Evolutionary conservation across 2,888 invertebrate species (phyloP), one percentile per base, ranked within the genome.

Genomic region (Pyrrhia umbra): DNA sequence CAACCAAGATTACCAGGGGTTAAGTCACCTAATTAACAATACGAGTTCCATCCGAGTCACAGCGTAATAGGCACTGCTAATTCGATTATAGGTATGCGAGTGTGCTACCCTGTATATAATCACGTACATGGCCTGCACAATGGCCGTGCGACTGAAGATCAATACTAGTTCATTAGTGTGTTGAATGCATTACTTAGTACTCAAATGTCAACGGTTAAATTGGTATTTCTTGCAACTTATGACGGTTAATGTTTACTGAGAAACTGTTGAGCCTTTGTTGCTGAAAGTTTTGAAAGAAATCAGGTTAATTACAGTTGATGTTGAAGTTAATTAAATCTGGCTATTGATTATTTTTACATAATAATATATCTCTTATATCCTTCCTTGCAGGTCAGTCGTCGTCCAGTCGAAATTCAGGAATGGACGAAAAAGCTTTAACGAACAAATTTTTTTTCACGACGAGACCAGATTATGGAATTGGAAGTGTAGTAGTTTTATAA

Each of bases 11-110:
- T 39, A 73, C 76, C 61, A 70, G 76, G 72, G 68, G 75, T 79
- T 82, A 79, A 73, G 75, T 68, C 67, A 57, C 68, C 77, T 84
- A 82, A 85, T 88, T 86, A 86, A 86, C 84, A 34, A 79, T 80
- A 75, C 71, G 64, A 79, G 77, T 71, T 73, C 78, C 68, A 79
- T 78, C 67, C 61, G 49, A 76, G 58, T 73, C 75, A 49, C 67
- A 61, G 69, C 66, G 60, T 68, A 78, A 75, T 68, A 77, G 76
- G 76, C 76, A 65, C 68, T 64, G 71, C 73, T 86, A 85, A 87
- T 83, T 85, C 79, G 84, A 85, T 87, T 86, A 85, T 78, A 80
- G 75, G 75, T 80, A 83, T 78, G 57, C 49, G 40, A 73, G 50
- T 60, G 54, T 54, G 30, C 58, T 46, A 46, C 58, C 37, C 54